These are phyloP conservation scores for Pinctada fucata DNA, from an alignment of 2,888 invertebrate genomes.

Conservation along the genomic window DNA sequence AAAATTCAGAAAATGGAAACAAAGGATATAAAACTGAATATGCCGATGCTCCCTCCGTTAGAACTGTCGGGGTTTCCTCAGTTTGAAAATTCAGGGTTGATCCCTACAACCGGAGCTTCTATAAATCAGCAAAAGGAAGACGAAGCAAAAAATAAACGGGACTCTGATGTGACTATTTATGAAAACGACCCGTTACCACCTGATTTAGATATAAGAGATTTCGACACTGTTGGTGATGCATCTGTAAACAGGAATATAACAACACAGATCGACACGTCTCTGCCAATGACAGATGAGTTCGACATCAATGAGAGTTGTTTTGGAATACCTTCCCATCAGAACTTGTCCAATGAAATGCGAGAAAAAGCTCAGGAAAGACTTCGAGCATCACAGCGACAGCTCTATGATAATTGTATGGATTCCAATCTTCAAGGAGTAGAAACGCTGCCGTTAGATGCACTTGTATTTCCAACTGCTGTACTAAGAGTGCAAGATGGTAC, in stretches of 20 bases:
- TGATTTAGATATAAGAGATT: background rate
- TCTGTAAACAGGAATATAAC: background rate
- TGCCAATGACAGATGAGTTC: slow-evolving; percentile 56
- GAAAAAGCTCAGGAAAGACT: slow-evolving; percentile 58
- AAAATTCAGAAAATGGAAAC: slow-evolving; percentile 27
- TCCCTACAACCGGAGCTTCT: slow-evolving; percentile 21
- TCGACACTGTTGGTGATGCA: background rate
- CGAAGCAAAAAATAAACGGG: slow-evolving; percentile 2
- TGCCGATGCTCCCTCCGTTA: slow-evolving; percentile 22
- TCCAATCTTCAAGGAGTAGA: slow-evolving; percentile 15
- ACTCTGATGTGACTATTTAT: slow-evolving; percentile 8
- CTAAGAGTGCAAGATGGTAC: slow-evolving; percentile 1
- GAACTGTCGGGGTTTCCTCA: slow-evolving; percentile 25
- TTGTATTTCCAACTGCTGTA: background rate
- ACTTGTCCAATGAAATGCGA: slow-evolving; percentile 60
- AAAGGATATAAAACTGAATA: slow-evolving; percentile 14
- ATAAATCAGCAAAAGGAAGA: slow-evolving; percentile 3
- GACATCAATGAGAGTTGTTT: slow-evolving; percentile 61
- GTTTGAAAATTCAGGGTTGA: slow-evolving; percentile 20
- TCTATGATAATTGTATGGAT: background rate
- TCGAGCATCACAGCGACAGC: slow-evolving; percentile 24
- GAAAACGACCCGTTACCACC: slow-evolving; percentile 2
- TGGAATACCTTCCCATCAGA: slow-evolving; percentile 59
- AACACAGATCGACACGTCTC: background rate
- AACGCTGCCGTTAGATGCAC: background rate